A percentile compares a stretch with the other conserved stretches of the same genome.
phyloP scores from a whole-genome alignment of 2,888 invertebrate species.

The Phaedon cochleariae region DNA sequence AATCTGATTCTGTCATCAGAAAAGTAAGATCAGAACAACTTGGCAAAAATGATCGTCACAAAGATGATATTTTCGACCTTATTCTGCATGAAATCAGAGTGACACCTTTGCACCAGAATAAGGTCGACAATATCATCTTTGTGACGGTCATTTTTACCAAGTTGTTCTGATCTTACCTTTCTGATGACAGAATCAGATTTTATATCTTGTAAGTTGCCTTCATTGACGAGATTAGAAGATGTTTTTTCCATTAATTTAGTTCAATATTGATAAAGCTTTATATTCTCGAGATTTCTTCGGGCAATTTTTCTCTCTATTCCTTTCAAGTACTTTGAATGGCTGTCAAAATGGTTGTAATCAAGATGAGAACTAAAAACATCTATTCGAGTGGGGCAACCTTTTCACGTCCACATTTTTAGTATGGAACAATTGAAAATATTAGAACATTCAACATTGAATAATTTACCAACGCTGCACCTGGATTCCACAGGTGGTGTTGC shows the following conservation, averaged over 20 bases:
- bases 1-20: constrained; percentile 17
- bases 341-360: constrained; percentile 16
- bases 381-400: background rate
- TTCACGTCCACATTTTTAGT: too few species aligned
- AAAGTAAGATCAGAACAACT: constrained; percentile 17
- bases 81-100: too few species aligned
- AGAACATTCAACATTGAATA: too few species aligned
- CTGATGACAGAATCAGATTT: constrained; percentile 19
- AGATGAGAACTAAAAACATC: too few species aligned
- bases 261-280: constrained; percentile 3
- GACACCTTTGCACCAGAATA: too few species aligned
- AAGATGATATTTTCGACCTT: too few species aligned
- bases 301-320: constrained; percentile 17
- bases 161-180: constrained; percentile 15
- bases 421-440: too few species aligned
- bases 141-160: constrained; percentile 12
- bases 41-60: constrained; percentile 11
- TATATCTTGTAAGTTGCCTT: too few species aligned
- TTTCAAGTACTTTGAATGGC: constrained; percentile 7
- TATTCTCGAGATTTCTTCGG: constrained; percentile 2
- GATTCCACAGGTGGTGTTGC: too few species aligned
- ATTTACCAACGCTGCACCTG: too few species aligned
- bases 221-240: constrained; percentile 8
- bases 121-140: too few species aligned
- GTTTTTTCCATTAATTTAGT: background rate